These are phyloP conservation scores for Scyliorhinus canicula DNA, from an alignment of 2,797 vertebrate genomes.

Conservation along the genomic window DNA sequence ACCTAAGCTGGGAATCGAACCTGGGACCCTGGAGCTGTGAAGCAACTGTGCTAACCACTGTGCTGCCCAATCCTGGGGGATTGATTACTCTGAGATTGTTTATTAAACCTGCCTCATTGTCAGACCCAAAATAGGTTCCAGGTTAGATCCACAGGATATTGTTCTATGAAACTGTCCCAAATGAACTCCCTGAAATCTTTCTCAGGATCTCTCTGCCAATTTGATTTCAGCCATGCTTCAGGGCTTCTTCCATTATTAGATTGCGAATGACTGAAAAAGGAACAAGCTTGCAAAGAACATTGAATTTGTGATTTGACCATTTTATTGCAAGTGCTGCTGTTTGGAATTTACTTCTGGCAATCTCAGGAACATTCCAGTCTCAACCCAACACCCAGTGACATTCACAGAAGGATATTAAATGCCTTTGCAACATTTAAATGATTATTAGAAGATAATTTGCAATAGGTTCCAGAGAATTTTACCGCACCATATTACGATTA, in stretches of 20 bases:
- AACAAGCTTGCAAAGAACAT: neutral
- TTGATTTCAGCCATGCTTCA: neutral
- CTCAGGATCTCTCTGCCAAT: no score
- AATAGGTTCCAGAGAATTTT: neutral
- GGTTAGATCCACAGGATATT: no score
- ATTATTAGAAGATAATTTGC: neutral
- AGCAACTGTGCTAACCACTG: no score
- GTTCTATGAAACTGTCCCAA: no score
- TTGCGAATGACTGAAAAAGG: neutral
- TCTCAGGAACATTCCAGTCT: neutral
- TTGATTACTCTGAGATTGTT: no score
- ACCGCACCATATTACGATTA: neutral
- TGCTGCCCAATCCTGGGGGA: no score
- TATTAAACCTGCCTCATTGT: no score
- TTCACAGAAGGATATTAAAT: constrained; percentile 8
- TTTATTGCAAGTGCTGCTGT: neutral
- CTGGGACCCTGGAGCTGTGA: no score
- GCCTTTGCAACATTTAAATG: neutral
- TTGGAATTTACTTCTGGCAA: neutral
- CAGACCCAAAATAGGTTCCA: no score
- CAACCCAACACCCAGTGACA: neutral
- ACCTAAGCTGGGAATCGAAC: no score
- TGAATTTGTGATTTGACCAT: neutral
- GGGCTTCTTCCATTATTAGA: neutral
- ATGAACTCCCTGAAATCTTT: no score